A percentile compares a stretch with the other conserved stretches of the same genome.
phyloP scores from a whole-genome alignment of 30 jellyfish, hydroid and myxozoan genomes.

The Hydractinia symbiolongicarpus region DNA sequence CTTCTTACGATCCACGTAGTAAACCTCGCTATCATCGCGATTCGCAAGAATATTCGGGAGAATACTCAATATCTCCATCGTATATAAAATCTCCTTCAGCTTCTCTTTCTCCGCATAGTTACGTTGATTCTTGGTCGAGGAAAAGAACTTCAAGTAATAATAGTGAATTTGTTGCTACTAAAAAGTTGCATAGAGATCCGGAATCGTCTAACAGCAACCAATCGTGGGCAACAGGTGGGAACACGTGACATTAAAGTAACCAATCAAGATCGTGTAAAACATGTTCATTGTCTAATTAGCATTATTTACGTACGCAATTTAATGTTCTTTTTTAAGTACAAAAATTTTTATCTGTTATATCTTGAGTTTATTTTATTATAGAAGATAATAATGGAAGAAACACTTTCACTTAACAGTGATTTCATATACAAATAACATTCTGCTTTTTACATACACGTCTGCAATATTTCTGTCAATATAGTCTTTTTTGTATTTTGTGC shows the following conservation, averaged over 20 bases:
- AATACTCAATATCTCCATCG: conserved; percentile 6
- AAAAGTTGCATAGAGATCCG: conserved; percentile 1
- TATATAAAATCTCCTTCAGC: conserved; percentile 25
- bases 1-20: conserved; percentile 20
- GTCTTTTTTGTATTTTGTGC: too few relatives aligned
- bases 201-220: conserved; percentile 1
- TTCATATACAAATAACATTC: too few relatives aligned
- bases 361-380: too few relatives aligned
- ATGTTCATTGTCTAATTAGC: too few relatives aligned
- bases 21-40: conserved; percentile 19
- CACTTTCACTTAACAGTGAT: too few relatives aligned
- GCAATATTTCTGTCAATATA: too few relatives aligned
- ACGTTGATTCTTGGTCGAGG: conserved; percentile 12
- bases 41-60: neutral
- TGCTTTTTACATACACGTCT: too few relatives aligned
- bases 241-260: conserved; percentile 4
- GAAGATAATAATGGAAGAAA: too few relatives aligned
- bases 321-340: too few relatives aligned
- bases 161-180: neutral
- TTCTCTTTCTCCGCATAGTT: conserved; percentile 19
- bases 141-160: conserved; percentile 23
- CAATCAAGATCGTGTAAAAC: neutral
- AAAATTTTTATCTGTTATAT: too few relatives aligned
- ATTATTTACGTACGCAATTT: too few relatives aligned
- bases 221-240: neutral